These are phyloP conservation scores for Machimus rusticus DNA, from an alignment of 2,888 invertebrate genomes.

Conservation along the genomic window DNA sequence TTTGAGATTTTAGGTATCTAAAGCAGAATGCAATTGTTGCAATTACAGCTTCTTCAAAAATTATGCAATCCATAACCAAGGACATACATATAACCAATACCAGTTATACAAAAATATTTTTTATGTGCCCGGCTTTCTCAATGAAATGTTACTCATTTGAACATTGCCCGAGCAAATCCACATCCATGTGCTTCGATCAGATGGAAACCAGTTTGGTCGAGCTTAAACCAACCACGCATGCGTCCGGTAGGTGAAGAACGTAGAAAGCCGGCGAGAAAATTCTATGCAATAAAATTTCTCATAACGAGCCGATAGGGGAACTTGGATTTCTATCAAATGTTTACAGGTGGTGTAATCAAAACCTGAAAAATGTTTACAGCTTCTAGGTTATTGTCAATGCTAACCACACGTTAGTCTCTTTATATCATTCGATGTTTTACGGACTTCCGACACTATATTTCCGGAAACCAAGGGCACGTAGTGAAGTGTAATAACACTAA, in stretches of 20 bases:
- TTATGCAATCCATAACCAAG: not conserved
- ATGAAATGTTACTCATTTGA: not conserved
- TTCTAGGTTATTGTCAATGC: not conserved
- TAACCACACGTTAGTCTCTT: not conserved
- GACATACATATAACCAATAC: not conserved
- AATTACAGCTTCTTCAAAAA: not conserved
- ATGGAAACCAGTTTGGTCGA: not conserved
- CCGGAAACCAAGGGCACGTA: not conserved
- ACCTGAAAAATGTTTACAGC: not conserved
- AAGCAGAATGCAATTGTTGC: too few species aligned
- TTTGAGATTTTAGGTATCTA: not conserved
- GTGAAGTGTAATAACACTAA: not conserved
- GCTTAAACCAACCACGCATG: not conserved
- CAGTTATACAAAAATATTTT: not conserved
- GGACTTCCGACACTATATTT: not conserved
- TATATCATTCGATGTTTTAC: not conserved
- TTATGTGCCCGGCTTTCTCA: not conserved
- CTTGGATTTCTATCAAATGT: not conserved
- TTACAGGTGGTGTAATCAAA: not conserved
- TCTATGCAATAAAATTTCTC: not conserved
- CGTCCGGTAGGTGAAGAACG: not conserved
- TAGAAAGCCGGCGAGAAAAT: not conserved
- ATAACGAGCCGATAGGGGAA: not conserved
- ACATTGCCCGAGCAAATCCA: not conserved
- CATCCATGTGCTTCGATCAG: not conserved